Evolutionary conservation across 2,888 invertebrate genomes (phyloP), one percentile per base, ranked within the genome.

Genomic region (Hyppa rectilinea): DNA sequence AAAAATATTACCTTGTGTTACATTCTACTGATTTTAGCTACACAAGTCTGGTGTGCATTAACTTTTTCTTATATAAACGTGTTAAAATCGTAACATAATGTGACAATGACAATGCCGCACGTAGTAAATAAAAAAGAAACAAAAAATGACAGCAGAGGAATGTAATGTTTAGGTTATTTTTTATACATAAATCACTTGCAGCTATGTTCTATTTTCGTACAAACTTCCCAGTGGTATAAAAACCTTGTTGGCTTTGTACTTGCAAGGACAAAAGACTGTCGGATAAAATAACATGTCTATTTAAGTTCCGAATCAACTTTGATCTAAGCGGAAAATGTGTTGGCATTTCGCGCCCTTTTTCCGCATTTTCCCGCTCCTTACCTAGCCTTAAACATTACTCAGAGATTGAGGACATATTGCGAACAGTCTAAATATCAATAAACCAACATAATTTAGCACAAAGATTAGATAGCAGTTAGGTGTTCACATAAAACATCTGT

Each of bases 381-480:
- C 9, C 5, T 4, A 69, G 20, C 14, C 1, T 5, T 26, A 23
- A 49, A 66, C 6, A 2, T 29, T 20, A 36, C 31, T 40, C 31
- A 23, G 31, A 31, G 2, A 45, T 34, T 38, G 20, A 43, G 5
- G 4, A 20, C 4, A n/a, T 47, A 31, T 60, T 40, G 49, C 45
- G 59, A 66, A 80, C 36, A 52, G n/a, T 67, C 4, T n/a, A 5
- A 29, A 50, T 67, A 40, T 20, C 43, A 66, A 67, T 38, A 29
- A 50, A 63, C 3, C 23, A 38, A 23, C n/a, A 49, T 23, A 59
- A 81, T 81, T 69, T 69, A 64, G 65, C 49, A 55, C 71, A 81
- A 47, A 70, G 82, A 70, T 70, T 59, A 77, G 64, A 75, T 81
- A 65, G 5, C 50, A 38, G 59, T 63, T 49, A 66, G 23, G 60